Conservation (phyloP, 2,797 vertebrate genomes). For the Gallinago solitaria region DNA sequence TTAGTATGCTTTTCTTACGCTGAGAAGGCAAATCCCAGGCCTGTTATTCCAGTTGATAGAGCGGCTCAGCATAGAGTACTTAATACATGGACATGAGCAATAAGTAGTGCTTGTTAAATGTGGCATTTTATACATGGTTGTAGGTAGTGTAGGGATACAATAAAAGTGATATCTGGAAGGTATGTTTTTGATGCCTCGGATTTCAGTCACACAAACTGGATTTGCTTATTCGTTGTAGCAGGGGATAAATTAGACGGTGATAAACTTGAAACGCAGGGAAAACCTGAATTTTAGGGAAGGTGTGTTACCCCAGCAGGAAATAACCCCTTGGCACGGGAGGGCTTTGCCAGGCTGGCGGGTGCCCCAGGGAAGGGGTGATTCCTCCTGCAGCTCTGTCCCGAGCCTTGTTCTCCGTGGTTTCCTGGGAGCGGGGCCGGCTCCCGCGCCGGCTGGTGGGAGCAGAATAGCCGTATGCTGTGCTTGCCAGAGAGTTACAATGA, state of each 20-base stretch:
- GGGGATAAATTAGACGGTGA: background rate
- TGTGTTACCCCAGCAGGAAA: background rate
- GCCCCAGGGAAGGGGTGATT: background rate
- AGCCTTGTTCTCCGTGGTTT: background rate
- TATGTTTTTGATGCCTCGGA: background rate
- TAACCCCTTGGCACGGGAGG: background rate
- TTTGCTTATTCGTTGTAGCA: background rate
- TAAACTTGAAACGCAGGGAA: background rate
- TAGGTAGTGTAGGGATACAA: background rate
- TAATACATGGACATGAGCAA: background rate
- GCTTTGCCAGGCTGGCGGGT: background rate
- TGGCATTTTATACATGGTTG: background rate
- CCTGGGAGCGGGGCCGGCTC: background rate
- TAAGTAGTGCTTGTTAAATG: background rate
- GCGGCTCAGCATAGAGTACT: background rate
- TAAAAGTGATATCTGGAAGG: background rate
- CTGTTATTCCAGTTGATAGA: background rate
- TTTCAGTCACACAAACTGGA: background rate
- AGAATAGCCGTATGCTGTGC: background rate
- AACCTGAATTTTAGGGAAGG: background rate
- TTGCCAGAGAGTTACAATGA: conserved; percentile 59
- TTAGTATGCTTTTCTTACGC: background rate
- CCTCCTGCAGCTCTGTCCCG: background rate
- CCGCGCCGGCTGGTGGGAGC: background rate
- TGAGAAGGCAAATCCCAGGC: background rate